phyloP scores from a whole-genome alignment of 64 coral and sea anemone species.

The Trachythela sp. region DNA sequence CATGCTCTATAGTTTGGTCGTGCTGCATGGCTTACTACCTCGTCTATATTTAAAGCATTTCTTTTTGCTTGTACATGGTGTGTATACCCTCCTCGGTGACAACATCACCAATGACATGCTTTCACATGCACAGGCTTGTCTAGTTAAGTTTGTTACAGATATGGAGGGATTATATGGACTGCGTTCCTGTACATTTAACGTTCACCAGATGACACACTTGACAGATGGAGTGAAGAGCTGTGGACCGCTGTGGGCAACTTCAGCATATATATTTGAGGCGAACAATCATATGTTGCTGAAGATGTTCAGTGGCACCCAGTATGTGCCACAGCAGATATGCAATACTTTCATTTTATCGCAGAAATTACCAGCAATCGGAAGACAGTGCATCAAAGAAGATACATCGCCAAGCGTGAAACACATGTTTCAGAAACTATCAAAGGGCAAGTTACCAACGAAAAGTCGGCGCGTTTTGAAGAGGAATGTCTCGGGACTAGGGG shows the following conservation, averaged over 20 bases:
- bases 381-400: not conserved
- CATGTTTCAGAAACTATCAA: not conserved
- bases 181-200: not conserved
- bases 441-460: too few relatives aligned
- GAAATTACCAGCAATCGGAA: not conserved
- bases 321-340: slow-evolving; percentile 9
- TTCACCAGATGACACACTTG: slow-evolving; percentile 5
- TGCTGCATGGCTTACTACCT: not conserved
- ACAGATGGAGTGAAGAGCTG: slow-evolving; percentile 5
- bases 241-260: slow-evolving; percentile 20
- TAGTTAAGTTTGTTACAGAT: not conserved
- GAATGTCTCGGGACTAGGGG: not conserved
- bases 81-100: not conserved
- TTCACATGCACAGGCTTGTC: not conserved
- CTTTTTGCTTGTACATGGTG: not conserved
- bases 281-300: slow-evolving; percentile 2
- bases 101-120: not conserved
- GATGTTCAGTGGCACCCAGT: slow-evolving; percentile 7
- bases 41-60: not conserved
- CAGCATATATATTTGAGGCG: not conserved
- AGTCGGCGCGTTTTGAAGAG: not conserved
- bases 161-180: slow-evolving; percentile 14
- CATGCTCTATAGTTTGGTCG: not conserved
- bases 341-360: not conserved
- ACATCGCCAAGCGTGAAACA: not conserved